A percentile compares a stretch with the other conserved stretches of the same genome.
phyloP scores from a whole-genome alignment of 2,113 vertebrate species.

The Phocoena sinus region DNA sequence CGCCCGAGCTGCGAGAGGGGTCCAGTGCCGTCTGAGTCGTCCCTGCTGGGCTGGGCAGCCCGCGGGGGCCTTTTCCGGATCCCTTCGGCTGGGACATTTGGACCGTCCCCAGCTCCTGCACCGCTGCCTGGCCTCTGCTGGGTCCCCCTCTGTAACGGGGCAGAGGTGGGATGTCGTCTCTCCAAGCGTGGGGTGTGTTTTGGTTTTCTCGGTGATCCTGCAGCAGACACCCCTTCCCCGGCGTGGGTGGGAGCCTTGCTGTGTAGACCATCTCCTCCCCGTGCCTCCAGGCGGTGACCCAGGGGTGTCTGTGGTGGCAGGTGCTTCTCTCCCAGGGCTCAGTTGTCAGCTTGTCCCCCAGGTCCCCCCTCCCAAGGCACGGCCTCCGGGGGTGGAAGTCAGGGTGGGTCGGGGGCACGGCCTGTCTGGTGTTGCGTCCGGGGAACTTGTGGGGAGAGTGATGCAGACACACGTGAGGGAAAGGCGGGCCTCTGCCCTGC shows the following conservation, averaged over 20 bases:
- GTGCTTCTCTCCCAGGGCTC: not conserved
- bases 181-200: not conserved
- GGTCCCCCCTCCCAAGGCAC: not conserved
- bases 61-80: not conserved
- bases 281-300: not conserved
- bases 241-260: not conserved
- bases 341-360: not conserved
- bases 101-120: not conserved
- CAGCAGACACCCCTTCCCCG: not conserved
- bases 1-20: rapidly evolving
- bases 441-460: not conserved
- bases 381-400: rapidly evolving
- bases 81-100: no score
- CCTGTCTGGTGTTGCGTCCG: rapidly evolving
- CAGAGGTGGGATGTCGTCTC: rapidly evolving
- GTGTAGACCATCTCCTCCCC: rapidly evolving
- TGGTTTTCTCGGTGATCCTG: not conserved
- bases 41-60: not conserved
- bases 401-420: rapidly evolving
- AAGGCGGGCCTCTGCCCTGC: not conserved
- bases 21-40: rapidly evolving
- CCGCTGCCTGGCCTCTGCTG: rapidly evolving
- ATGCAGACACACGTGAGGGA: rapidly evolving
- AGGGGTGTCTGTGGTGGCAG: no score
- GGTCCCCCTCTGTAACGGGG: not conserved